These are phyloP conservation scores for Koerneria pararmatus DNA, from an alignment of 2,888 invertebrate genomes.

Conservation along the genomic window DNA sequence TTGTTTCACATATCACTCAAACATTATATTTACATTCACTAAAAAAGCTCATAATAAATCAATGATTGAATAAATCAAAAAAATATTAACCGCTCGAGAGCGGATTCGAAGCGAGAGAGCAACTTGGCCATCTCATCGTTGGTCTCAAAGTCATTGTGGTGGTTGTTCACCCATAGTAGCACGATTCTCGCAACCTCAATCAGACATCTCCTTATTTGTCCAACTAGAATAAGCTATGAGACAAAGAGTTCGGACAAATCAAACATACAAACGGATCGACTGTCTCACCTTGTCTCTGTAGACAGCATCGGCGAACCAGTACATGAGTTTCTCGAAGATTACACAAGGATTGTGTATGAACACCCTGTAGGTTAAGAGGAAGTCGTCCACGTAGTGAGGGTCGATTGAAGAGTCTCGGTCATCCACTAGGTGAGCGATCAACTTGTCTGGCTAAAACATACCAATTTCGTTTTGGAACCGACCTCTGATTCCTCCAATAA, in stretches of 20 bases:
- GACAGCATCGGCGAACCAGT: constrained; percentile 80
- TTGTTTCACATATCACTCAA: too few species aligned
- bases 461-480: constrained; percentile 3
- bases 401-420: constrained; percentile 77
- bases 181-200: constrained; percentile 84
- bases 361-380: constrained; percentile 86
- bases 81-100: constrained; percentile 71
- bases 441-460: constrained; percentile 55
- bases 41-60: too few species aligned
- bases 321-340: constrained; percentile 80
- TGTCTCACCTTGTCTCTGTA: constrained; percentile 61
- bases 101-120: constrained; percentile 82
- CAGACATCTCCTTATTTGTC: not conserved
- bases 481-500: not conserved
- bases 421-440: constrained; percentile 88
- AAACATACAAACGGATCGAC: not conserved
- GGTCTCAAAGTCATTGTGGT: constrained; percentile 94
- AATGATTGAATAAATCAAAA: not conserved
- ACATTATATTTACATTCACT: too few species aligned
- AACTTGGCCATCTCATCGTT: constrained; percentile 91
- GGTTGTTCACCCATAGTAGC: constrained; percentile 95
- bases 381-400: constrained; percentile 98
- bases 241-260: not conserved
- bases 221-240: not conserved
- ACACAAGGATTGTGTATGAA: constrained; percentile 82